These are phyloP conservation scores for Plebejus melissa DNA, from an alignment of 2,888 invertebrate genomes.

Conservation along the genomic window DNA sequence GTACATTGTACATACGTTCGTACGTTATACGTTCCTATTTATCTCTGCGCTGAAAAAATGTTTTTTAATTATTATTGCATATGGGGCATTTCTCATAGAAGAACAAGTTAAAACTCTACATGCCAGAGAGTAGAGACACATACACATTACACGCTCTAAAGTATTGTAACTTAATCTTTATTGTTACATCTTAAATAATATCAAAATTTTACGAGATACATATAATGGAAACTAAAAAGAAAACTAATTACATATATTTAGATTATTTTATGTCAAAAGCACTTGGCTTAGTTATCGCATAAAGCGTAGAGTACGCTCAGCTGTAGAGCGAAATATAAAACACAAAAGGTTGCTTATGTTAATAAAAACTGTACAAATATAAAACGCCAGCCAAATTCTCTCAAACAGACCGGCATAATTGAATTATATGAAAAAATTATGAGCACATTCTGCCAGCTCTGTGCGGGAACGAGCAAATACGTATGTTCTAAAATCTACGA, in stretches of 20 bases:
- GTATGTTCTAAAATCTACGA: not conserved
- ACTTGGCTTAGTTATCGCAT: not conserved
- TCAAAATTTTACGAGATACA: not conserved
- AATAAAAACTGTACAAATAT: conserved; percentile 11
- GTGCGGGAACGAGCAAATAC: not conserved
- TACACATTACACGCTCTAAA: too few relatives aligned
- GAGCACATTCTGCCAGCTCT: conserved; percentile 3
- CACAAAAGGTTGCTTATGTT: conserved; percentile 6
- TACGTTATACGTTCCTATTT: too few relatives aligned
- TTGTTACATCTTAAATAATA: too few relatives aligned
- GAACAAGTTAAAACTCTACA: too few relatives aligned
- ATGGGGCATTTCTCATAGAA: too few relatives aligned
- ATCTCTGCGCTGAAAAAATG: too few relatives aligned
- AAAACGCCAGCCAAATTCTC: conserved; percentile 9
- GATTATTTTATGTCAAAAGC: not conserved
- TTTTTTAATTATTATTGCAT: too few relatives aligned
- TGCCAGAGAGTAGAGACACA: too few relatives aligned
- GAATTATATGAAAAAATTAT: conserved; percentile 15
- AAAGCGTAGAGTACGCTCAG: not conserved
- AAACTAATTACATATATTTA: not conserved
- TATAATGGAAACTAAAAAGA: not conserved
- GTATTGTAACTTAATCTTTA: too few relatives aligned
- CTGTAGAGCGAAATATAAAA: conserved; percentile 3
- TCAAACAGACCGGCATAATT: not conserved
- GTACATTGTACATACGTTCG: not conserved